Conservation (phyloP, 37 sponge, comb jelly and placozoan genomes). For the Tethya wilhelma region DNA sequence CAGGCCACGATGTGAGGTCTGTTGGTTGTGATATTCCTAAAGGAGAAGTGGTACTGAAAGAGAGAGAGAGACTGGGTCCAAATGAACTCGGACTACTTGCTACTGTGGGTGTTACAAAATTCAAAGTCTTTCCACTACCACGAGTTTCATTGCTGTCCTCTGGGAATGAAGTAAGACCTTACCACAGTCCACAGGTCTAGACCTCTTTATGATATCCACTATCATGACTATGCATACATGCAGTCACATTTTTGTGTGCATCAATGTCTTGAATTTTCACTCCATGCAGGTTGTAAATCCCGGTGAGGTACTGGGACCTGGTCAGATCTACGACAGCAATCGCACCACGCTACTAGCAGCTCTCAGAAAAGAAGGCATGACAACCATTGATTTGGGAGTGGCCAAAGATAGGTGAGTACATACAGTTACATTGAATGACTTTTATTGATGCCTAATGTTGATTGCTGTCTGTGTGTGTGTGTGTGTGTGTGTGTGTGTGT, state of each 20-base stretch:
- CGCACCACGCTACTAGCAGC: slow-evolving; percentile 64
- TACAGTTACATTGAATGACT: too few relatives aligned
- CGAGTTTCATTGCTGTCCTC: slow-evolving; percentile 87
- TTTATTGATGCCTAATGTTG: too few relatives aligned
- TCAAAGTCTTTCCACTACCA: slow-evolving; percentile 63
- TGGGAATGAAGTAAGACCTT: slow-evolving; percentile 87
- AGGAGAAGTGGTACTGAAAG: slow-evolving; percentile 75
- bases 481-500: too few relatives aligned
- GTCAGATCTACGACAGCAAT: slow-evolving; percentile 91
- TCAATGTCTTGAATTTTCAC: too few relatives aligned
- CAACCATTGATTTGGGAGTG: slow-evolving; percentile 72
- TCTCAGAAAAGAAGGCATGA: slow-evolving; percentile 60
- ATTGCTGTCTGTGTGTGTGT: slow-evolving; percentile 2
- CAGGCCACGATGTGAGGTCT: slow-evolving; percentile 79
- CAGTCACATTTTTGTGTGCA: too few relatives aligned
- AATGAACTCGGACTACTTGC: slow-evolving; percentile 90
- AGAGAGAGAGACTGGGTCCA: slow-evolving; percentile 74
- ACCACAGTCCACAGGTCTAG: too few relatives aligned
- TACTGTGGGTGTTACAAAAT: slow-evolving; percentile 66
- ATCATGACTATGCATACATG: too few relatives aligned
- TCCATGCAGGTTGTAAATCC: slow-evolving; percentile 63
- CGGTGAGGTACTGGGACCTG: slow-evolving; percentile 58
- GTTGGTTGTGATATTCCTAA: slow-evolving; percentile 87
- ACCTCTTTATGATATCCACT: too few relatives aligned
- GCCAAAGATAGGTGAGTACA: slow-evolving; percentile 75